Base-by-base conservation (phyloP, 1,140 invertebrate species). In the Vanessa atalanta region DNA sequence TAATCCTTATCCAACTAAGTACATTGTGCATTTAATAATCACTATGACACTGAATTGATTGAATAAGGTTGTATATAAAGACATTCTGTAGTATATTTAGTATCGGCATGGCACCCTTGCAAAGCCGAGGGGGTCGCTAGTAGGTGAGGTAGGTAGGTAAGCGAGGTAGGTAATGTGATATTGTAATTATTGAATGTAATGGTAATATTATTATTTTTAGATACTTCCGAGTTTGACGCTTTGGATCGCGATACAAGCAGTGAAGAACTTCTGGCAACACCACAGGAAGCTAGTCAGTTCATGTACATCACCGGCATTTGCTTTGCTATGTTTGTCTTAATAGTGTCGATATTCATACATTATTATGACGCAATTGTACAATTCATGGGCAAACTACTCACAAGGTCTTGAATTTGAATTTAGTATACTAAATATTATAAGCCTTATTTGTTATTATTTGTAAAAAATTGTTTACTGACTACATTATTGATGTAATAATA, bases 221-320 rank as follows among this genome's bases (percentile, higher is more conserved):
- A 96, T 93, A 94, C 95, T 47, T 93, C 94, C 14, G 94, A 95
- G 83, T 95, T 95, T 85, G 95, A 95, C 71, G 93, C 93, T n/a
- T 92, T 95, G 79, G 93, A 94, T 66, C 84, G 93, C 15, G 94
- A 94, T 76, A 78, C 86, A 3, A 94, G 93, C 78, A 93, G 85
- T 75, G 94, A 89, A 79, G 93, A 92, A 83, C 88, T 88, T 53
- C 80, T 93, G 55, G 88, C 87, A 72, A 93, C 93, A 4, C 92
- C 93, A 2, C 91, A 92, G 71, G 94, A 94, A 86, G 91, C 90
- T 5, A 94, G 94, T 85, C 92, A 93, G 73, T 89, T 92, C 51
- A 88, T 94, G 80, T 95, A 95, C 78, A 87, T 94, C 7, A 84
- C 93, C 5, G 93, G 94, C 50, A 87, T 95, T 55, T 90, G 89